phyloP scores from a whole-genome alignment of 2,113 vertebrate genomes.

The Falco punctatus region DNA sequence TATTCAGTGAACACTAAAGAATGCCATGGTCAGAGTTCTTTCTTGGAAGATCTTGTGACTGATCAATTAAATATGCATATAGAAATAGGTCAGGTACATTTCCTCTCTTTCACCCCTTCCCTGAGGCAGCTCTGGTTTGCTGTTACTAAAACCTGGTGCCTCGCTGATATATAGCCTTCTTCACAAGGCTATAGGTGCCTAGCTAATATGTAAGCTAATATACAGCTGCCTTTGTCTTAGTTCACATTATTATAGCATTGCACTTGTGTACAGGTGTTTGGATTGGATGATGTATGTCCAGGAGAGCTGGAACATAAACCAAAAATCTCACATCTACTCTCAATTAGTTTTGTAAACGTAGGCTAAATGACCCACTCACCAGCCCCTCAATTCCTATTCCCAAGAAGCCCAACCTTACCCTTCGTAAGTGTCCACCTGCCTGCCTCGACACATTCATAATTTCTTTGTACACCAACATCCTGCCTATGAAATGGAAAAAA shows the following conservation, averaged over 20 bases:
- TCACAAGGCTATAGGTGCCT: background rate
- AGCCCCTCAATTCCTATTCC: background rate
- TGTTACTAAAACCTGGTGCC: background rate
- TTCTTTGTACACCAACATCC: background rate
- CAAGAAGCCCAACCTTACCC: background rate
- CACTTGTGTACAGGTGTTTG: background rate
- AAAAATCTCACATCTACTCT: background rate
- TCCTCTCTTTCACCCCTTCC: background rate
- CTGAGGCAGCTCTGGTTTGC: background rate
- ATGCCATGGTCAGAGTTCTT: background rate
- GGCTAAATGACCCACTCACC: background rate
- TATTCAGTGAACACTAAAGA: background rate
- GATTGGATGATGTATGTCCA: background rate
- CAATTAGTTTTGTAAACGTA: background rate
- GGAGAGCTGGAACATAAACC: background rate
- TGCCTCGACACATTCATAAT: fast-evolving
- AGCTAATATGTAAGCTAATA: background rate
- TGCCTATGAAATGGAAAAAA: background rate
- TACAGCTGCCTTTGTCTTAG: background rate
- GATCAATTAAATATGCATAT: background rate
- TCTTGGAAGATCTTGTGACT: background rate
- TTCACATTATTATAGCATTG: background rate
- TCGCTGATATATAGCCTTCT: background rate
- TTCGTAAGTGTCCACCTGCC: background rate
- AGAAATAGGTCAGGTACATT: background rate